phyloP scores from a whole-genome alignment of 2,113 vertebrate species.

The Actenoides hombroni region DNA sequence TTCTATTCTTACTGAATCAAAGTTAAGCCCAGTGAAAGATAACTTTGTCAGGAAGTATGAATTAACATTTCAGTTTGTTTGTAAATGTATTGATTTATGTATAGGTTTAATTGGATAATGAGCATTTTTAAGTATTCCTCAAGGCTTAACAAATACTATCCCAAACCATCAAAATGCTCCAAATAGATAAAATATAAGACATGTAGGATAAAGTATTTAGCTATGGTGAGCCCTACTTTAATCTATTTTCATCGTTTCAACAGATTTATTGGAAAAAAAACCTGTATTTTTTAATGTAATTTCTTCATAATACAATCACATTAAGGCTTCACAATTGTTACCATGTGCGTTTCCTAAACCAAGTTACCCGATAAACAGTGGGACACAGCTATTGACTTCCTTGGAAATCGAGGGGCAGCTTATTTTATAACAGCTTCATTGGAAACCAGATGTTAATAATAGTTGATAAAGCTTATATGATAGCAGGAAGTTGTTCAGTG shows the following conservation, averaged over 20 bases:
- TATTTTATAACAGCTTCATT: background rate
- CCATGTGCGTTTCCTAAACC: background rate
- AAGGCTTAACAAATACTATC: background rate
- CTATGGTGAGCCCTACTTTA: background rate
- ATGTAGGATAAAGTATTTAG: background rate
- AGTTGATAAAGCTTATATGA: background rate
- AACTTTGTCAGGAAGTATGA: background rate
- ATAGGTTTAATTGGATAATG: background rate
- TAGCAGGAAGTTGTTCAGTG: background rate
- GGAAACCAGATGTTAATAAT: background rate
- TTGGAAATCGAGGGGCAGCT: background rate
- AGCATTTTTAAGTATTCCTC: background rate
- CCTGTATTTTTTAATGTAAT: background rate
- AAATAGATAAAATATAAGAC: background rate
- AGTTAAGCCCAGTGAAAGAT: background rate
- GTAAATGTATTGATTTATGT: background rate
- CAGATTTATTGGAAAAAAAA: background rate
- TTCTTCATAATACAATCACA: background rate
- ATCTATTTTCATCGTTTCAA: background rate
- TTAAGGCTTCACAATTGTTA: background rate
- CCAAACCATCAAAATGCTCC: background rate
- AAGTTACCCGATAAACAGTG: background rate
- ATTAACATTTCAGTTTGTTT: background rate
- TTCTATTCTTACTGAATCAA: background rate
- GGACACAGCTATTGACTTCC: background rate